Base-by-base conservation (phyloP, 2,797 vertebrate species). In the Menidia menidia region DNA sequence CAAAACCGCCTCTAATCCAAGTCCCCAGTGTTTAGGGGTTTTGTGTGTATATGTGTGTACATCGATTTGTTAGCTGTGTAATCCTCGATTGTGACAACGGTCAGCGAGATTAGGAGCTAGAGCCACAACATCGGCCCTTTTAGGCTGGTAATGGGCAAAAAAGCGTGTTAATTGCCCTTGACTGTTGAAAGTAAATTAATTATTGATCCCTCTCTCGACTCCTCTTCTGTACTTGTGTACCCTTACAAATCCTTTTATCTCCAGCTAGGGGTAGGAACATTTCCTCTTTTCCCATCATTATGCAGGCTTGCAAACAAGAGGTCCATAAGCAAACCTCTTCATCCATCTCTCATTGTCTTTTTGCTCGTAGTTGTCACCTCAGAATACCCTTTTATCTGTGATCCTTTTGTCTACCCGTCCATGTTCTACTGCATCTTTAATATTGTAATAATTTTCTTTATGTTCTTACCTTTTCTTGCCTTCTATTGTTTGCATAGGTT, bases 131-230 rank as follows among this genome's bases (percentile, higher is more conserved):
- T 73, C 39, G 70, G 88, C 73, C 82, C 89, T 91, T 93, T 90
- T 90, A 90, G 81, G 65, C 66, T 78, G 71, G 81, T 93, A 94
- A 94, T 93, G 84, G 89, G 77, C 84, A 85, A 86, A 92, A 92
- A 89, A 84, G 84, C 77, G 85, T 87, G 92, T 91, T 95, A 95
- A 95, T 95, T 94, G 93, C 89, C 91, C 89, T 89, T 91, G 93
- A 94, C 92, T 93, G 92, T 87, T 92, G 88, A 91, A 93, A 92
- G 94, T 93, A 95, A 95, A 95, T 95, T 87, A 95, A 93, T 93
- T 95, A 95, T 95, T 93, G 94, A 95, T 95, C 85, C 88, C 78
- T 79, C 91, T 91, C 87, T 77, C 75, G 75, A 90, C 92, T 90
- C 83, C 83, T 88, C 87, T 92, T 92, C 91, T 94, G 93, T 94